Base-by-base conservation (phyloP, 2,888 invertebrate genomes). In the Camptogramma bilineatum region DNA sequence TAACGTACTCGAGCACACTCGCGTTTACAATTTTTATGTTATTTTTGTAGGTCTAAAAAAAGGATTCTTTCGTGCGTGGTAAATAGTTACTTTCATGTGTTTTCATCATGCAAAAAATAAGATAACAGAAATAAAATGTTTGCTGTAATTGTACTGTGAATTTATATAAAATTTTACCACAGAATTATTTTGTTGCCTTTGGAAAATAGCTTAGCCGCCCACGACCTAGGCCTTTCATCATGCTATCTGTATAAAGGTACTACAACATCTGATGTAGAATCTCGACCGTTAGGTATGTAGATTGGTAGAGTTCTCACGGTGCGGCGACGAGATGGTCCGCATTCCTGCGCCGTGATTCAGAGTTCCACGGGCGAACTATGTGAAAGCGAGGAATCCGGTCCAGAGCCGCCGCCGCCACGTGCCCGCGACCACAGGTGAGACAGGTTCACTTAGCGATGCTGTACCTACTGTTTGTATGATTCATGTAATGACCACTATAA, bases 381-480 rank as follows among this genome's bases (percentile, higher is more conserved):
- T 47, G 55, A 82, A 81, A 84, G 83, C 81, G 69, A 77, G 78
- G 79, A 81, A 81, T 81, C 79, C 73, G 80, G 81, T 77, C 78
- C 62, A 71, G 67, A 57, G 44, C 52, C 7, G 52, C 52, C 48
- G 44, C 52, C 7, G 52, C 52, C 50, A 57, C 57, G 53, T 17
- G 44, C 48, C 31, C 39, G 58, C 3, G 58, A 53, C 34, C 28
- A 13, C 47, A 53, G 58, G 58, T 48, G 54, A 42, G 48, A 55
- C 67, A 56, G 64, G 61, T 62, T 18, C 44, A 18, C 52, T 34
- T 4, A 3, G 55, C 24, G 19, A 18, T 24, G 4, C 2, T 24
- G 24, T 24, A 7, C 28, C 7, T 28, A 28, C 28, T 28, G 9
- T 1, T n/a, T 19, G 34, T 21, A 34, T 59, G 21, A 47, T 28